phyloP scores from a whole-genome alignment of 2,797 vertebrate genomes.

The Orientallactaga sibirica region DNA sequence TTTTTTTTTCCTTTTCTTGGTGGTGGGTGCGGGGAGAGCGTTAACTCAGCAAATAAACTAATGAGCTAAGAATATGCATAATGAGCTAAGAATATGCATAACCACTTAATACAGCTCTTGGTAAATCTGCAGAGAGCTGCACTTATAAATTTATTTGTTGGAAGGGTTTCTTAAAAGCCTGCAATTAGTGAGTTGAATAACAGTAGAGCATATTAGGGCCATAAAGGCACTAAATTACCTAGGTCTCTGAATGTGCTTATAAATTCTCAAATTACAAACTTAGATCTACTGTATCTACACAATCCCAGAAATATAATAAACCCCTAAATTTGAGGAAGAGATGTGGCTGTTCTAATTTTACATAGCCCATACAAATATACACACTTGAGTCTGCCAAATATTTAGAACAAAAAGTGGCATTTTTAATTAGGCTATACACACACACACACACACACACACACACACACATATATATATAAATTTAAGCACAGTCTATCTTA shows the following conservation, averaged over 20 bases:
- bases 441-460: no score
- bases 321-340: constrained; percentile 42
- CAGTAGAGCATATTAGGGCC: not conserved
- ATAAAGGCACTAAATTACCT: not conserved
- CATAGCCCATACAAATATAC: not conserved
- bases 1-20: not conserved
- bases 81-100: not conserved
- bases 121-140: not conserved
- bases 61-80: not conserved
- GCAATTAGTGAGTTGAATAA: constrained; percentile 35
- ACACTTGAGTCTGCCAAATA: constrained; percentile 35
- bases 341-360: constrained; percentile 9
- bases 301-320: constrained; percentile 22
- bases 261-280: constrained; percentile 46
- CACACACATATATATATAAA: not conserved
- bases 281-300: not conserved
- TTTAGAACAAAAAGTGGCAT: constrained; percentile 43
- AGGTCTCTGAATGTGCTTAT: not conserved
- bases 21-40: not conserved
- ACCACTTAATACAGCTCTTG: not conserved
- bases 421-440: not conserved
- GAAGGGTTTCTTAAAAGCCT: constrained; percentile 14
- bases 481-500: constrained; percentile 54
- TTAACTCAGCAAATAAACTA: not conserved
- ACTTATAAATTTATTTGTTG: constrained; percentile 9